Evolutionary conservation across 2,113 vertebrate species (phyloP).

Genomic region (Phalacrocorax brasilianus): DNA sequence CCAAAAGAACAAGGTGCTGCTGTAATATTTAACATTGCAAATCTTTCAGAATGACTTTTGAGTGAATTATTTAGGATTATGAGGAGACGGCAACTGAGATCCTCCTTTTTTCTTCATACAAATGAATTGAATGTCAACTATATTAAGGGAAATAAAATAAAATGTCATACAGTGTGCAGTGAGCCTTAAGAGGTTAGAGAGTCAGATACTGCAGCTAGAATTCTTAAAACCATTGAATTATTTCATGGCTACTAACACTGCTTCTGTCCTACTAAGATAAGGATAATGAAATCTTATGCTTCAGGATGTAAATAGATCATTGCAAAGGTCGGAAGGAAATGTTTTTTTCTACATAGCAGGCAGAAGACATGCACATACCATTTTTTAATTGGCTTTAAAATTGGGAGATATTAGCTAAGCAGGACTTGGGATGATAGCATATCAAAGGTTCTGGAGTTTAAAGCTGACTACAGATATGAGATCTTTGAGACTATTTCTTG

Average conservation of each 20-base stretch:
- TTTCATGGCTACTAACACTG: conserved; percentile 17
- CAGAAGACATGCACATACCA: background rate
- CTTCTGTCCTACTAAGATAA: background rate
- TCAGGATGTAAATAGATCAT: background rate
- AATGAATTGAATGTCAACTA: conserved; percentile 42
- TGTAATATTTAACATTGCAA: background rate
- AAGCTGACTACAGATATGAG: background rate
- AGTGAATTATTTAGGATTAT: conserved; percentile 31
- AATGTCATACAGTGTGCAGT: conserved; percentile 23
- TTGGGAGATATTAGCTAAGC: background rate
- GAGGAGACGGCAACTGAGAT: background rate
- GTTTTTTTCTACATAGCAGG: background rate
- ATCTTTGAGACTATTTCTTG: background rate
- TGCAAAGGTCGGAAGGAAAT: conserved; percentile 25
- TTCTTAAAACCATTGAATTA: conserved; percentile 15
- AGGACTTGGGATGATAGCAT: background rate
- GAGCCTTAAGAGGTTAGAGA: conserved; percentile 18
- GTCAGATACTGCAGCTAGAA: background rate
- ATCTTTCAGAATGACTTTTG: background rate
- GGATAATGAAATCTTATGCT: background rate
- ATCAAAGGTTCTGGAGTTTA: background rate
- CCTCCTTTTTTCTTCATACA: conserved; percentile 10
- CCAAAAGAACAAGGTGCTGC: background rate
- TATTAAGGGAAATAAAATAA: conserved; percentile 51
- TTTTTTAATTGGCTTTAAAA: background rate